Percentiles rank a stretch among this genome's conserved stretches.
Evolutionary conservation across 2,113 vertebrate genomes (phyloP).

Genomic region (Stigmatopora argus): DNA sequence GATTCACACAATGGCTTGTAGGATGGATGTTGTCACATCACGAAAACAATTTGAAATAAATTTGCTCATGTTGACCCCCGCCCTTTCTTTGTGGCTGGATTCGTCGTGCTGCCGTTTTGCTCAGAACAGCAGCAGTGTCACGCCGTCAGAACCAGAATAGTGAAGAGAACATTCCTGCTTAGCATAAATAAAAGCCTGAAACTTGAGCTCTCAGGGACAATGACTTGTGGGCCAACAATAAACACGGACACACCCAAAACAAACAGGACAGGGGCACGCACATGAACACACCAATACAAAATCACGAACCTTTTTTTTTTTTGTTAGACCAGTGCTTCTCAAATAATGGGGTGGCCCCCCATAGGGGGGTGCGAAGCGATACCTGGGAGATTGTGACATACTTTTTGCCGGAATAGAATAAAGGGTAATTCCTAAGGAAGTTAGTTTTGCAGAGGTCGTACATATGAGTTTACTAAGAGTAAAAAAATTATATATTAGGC

Average conservation of each 20-base stretch:
- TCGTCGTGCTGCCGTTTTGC: background rate
- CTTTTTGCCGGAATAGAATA: too few relatives aligned
- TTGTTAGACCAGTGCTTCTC: background rate
- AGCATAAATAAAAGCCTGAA: constrained; percentile 71
- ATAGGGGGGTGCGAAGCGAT: too few relatives aligned
- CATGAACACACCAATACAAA: constrained; percentile 10
- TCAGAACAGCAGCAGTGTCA: constrained; percentile 46
- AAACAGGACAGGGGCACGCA: constrained; percentile 20
- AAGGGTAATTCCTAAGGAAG: too few relatives aligned
- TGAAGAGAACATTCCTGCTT: constrained; percentile 64
- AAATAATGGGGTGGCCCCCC: too few relatives aligned
- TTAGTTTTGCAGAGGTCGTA: too few relatives aligned
- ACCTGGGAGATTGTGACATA: too few relatives aligned
- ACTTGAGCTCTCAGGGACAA: constrained; percentile 65
- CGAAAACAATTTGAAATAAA: too few relatives aligned
- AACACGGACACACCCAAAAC: constrained; percentile 52
- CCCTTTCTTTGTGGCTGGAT: background rate
- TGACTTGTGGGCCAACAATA: constrained; percentile 60
- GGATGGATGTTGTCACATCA: too few relatives aligned
- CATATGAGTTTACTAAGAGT: too few relatives aligned
- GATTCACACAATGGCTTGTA: too few relatives aligned
- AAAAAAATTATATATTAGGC: background rate
- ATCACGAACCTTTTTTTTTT: constrained; percentile 1
- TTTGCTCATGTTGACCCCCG: background rate
- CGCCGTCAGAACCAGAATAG: constrained; percentile 63